phyloP scores from a whole-genome alignment of 2,113 vertebrate genomes.

The Phrynosoma blainvillii region DNA sequence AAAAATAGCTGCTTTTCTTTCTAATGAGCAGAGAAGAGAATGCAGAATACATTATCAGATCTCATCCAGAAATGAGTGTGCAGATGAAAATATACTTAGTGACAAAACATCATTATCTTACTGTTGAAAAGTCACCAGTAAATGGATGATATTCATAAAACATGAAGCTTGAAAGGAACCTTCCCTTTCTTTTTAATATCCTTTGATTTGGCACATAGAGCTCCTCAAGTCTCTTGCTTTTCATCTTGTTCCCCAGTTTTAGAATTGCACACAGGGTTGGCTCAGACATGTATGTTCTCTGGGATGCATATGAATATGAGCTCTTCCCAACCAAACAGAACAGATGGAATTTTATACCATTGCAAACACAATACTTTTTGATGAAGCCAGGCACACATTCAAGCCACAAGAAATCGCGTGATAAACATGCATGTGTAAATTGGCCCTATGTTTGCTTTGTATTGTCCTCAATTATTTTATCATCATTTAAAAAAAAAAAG shows the following conservation, averaged over 20 bases:
- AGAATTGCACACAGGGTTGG: neutral
- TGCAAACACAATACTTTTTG: neutral
- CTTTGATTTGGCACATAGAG: neutral
- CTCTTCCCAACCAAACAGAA: neutral
- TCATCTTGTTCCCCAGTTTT: neutral
- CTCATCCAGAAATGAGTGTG: neutral
- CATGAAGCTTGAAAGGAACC: neutral
- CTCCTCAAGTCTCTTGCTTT: neutral
- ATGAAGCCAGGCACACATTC: neutral
- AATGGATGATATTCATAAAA: slow-evolving; percentile 5
- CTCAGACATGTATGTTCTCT: neutral
- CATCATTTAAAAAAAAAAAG: neutral
- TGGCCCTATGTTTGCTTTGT: neutral
- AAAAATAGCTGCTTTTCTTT: neutral
- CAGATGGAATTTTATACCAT: neutral
- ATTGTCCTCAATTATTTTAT: neutral
- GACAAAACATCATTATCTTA: neutral
- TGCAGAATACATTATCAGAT: neutral
- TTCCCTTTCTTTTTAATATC: neutral
- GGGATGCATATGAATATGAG: neutral
- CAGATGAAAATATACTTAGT: neutral
- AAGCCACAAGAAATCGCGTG: neutral
- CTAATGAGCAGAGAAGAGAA: neutral
- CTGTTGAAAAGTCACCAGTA: neutral
- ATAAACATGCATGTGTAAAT: neutral